These are phyloP conservation scores for Autographa gamma DNA, from an alignment of 2,888 invertebrate genomes.

Conservation along the genomic window DNA sequence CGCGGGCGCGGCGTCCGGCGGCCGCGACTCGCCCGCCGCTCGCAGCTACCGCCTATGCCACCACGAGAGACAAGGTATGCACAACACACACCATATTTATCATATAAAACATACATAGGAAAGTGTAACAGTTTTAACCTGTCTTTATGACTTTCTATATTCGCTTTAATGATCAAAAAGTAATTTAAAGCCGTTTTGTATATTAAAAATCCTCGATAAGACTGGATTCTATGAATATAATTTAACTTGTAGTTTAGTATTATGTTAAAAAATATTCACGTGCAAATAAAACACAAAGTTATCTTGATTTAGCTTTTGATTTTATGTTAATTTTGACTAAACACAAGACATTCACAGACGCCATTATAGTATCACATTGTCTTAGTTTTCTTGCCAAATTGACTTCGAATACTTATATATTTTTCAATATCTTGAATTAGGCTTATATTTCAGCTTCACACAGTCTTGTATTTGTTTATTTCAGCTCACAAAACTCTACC, in stretches of 20 bases:
- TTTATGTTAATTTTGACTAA: slow-evolving; percentile 1
- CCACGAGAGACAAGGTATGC: slow-evolving; percentile 85
- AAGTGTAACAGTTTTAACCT: no score
- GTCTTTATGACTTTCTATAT: background rate
- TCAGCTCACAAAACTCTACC: slow-evolving; percentile 88
- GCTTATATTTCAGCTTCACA: slow-evolving; percentile 56
- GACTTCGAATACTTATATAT: background rate
- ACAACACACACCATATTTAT: background rate
- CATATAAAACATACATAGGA: background rate
- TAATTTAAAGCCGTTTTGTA: background rate
- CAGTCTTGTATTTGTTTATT: slow-evolving; percentile 75
- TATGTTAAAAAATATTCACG: background rate
- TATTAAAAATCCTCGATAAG: background rate
- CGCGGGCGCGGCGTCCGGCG: slow-evolving; percentile 66
- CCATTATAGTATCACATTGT: background rate
- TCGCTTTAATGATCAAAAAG: background rate
- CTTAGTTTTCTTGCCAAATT: background rate
- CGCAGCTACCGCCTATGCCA: slow-evolving; percentile 87
- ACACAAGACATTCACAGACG: background rate
- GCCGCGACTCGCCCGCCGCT: slow-evolving; percentile 82
- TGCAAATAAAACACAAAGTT: background rate
- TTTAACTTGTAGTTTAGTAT: background rate
- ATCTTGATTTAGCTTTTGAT: background rate
- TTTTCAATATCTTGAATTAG: slow-evolving; percentile 1
- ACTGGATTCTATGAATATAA: background rate